Evolutionary conservation across 2,797 vertebrate species (phyloP).

Genomic region (Hyperoplus lanceolatus): DNA sequence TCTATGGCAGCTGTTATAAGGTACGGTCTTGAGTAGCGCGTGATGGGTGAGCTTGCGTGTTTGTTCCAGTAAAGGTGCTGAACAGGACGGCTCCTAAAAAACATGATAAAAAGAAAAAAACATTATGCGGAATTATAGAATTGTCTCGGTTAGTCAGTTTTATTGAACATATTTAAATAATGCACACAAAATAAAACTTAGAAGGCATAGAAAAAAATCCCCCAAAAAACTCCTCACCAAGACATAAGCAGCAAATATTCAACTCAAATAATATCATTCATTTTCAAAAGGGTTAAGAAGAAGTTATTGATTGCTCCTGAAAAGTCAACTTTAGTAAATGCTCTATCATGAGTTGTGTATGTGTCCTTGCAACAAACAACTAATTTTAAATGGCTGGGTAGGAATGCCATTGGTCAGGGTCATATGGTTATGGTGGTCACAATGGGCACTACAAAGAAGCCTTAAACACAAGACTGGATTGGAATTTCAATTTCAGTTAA

Average conservation of each 20-base stretch:
- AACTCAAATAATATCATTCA: too few species aligned
- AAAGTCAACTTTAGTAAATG: neutral
- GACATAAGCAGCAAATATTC: too few species aligned
- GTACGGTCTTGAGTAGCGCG: slow-evolving; percentile 86
- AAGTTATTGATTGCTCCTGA: neutral
- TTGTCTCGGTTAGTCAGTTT: neutral
- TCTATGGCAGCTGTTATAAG: slow-evolving; percentile 92
- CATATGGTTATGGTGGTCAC: slow-evolving; percentile 18
- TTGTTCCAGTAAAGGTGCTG: slow-evolving; percentile 89
- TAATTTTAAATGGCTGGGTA: neutral
- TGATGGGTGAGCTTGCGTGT: slow-evolving; percentile 89
- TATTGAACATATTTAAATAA: too few species aligned
- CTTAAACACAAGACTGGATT: neutral
- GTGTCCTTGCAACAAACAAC: slow-evolving; percentile 2
- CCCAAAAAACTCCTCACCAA: too few species aligned
- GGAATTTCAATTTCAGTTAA: too few species aligned
- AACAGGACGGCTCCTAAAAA: slow-evolving; percentile 76
- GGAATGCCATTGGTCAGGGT: slow-evolving; percentile 23
- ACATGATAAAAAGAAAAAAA: slow-evolving; percentile 20
- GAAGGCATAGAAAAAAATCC: too few species aligned
- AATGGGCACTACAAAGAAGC: neutral
- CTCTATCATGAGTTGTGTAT: neutral
- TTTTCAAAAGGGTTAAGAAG: neutral
- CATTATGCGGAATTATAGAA: neutral
- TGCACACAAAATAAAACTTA: too few species aligned